Evolutionary conservation across 2,797 vertebrate species (phyloP).

Genomic region (Eleutherodactylus coqui): DNA sequence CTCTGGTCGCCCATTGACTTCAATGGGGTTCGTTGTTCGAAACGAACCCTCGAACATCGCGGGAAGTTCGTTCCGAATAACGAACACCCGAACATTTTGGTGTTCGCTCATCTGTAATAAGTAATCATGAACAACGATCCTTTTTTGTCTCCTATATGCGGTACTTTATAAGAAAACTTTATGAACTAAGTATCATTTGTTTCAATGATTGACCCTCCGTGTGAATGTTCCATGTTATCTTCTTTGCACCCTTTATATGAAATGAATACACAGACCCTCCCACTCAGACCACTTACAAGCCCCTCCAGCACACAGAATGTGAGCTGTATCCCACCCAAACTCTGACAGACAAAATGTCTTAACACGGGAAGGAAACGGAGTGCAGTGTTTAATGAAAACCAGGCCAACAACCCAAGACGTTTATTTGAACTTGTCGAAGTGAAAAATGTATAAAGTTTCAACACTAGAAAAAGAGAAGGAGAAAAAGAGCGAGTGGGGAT

Average conservation of each 20-base stretch:
- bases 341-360: slow-evolving; percentile 53
- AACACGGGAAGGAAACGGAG: slow-evolving; percentile 54
- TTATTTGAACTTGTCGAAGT: slow-evolving; percentile 58
- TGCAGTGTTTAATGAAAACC: slow-evolving; percentile 57
- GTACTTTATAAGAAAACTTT: neutral
- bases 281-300: slow-evolving; percentile 24
- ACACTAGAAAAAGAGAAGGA: neutral
- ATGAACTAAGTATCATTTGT: neutral
- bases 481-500: slow-evolving; percentile 1
- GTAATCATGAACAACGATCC: neutral
- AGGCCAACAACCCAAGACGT: slow-evolving; percentile 45
- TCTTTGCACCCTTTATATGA: neutral
- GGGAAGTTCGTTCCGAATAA: too few species aligned
- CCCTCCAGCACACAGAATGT: slow-evolving; percentile 14
- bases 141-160: neutral
- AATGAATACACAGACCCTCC: slow-evolving; percentile 23
- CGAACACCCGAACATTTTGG: too few species aligned
- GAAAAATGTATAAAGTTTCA: slow-evolving; percentile 56
- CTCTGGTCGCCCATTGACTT: too few species aligned
- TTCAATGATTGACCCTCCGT: neutral
- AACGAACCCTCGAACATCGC: too few species aligned
- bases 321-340: slow-evolving; percentile 48
- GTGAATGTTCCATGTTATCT: neutral
- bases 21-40: too few species aligned
- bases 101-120: too few species aligned